A percentile compares a stretch with the other conserved stretches of the same genome.
phyloP scores from a whole-genome alignment of 2,797 vertebrate species.

The Dermochelys coriacea region DNA sequence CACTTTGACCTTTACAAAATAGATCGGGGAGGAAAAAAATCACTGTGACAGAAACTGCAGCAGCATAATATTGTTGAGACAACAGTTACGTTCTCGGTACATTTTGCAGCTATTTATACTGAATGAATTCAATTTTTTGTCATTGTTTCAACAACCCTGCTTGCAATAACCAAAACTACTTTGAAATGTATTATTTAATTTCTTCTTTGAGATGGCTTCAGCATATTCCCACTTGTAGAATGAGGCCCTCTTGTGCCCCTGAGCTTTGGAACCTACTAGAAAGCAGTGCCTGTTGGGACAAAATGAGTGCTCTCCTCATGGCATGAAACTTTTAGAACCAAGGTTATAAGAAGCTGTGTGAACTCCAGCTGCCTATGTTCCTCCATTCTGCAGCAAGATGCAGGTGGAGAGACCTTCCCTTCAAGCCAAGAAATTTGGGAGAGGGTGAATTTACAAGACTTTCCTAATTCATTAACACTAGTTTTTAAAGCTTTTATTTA shows the following conservation, averaged over 20 bases:
- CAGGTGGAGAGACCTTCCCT: neutral
- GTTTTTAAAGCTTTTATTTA: neutral
- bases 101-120: neutral
- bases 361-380: neutral
- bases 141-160: slow-evolving; percentile 29
- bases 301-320: neutral
- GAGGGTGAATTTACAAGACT: neutral
- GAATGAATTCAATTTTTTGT: slow-evolving; percentile 36
- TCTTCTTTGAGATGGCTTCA: slow-evolving; percentile 1
- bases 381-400: neutral
- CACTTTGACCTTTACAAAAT: slow-evolving; percentile 58
- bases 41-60: slow-evolving; percentile 42
- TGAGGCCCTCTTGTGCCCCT: neutral
- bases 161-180: slow-evolving; percentile 19
- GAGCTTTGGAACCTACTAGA: neutral
- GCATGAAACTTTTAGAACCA: neutral
- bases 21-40: slow-evolving; percentile 33
- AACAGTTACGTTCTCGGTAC: neutral
- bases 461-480: neutral
- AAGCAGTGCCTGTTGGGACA: neutral
- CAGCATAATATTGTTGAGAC: slow-evolving; percentile 20
- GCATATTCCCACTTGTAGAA: neutral
- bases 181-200: neutral
- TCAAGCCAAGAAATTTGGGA: neutral
- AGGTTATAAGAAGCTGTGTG: neutral